phyloP scores from a whole-genome alignment of 2,888 invertebrate species.

The Pyrrhosoma nymphula region DNA sequence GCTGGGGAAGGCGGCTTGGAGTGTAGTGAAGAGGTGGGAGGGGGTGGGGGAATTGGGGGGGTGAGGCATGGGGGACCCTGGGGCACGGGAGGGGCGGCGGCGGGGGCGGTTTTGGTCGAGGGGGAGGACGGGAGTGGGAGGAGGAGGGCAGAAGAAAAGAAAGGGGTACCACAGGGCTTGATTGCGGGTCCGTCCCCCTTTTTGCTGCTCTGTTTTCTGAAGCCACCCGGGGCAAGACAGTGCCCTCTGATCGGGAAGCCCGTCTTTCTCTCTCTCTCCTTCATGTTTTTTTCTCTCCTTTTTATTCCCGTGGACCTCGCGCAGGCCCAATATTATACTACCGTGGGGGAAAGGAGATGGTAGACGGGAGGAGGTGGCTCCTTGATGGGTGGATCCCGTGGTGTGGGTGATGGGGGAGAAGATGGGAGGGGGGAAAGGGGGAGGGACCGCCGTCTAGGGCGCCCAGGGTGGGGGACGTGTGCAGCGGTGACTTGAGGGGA shows the following conservation, averaged over 20 bases:
- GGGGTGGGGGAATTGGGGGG: not conserved
- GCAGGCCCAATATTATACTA: conserved; percentile 69
- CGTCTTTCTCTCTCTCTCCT: not conserved
- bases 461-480: not conserved
- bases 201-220: conserved; percentile 1
- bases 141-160: not conserved
- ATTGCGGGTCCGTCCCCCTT: conserved; percentile 67
- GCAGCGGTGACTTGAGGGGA: conserved; percentile 29
- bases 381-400: not conserved
- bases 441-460: not conserved
- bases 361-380: not conserved
- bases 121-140: not conserved
- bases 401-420: not conserved
- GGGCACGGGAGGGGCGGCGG: conserved; percentile 32
- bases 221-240: conserved; percentile 48
- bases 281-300: not conserved
- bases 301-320: conserved; percentile 67
- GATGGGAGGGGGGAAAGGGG: too few species aligned
- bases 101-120: conserved; percentile 27
- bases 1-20: not conserved
- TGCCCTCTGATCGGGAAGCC: conserved; percentile 62
- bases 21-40: not conserved
- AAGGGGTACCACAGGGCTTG: conserved; percentile 5
- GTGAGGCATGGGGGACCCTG: not conserved
- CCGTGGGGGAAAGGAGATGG: conserved; percentile 56